These are phyloP conservation scores for Paramacrobiotus metropolitanus DNA, from an alignment of 1,140 invertebrate species.

Conservation along the genomic window DNA sequence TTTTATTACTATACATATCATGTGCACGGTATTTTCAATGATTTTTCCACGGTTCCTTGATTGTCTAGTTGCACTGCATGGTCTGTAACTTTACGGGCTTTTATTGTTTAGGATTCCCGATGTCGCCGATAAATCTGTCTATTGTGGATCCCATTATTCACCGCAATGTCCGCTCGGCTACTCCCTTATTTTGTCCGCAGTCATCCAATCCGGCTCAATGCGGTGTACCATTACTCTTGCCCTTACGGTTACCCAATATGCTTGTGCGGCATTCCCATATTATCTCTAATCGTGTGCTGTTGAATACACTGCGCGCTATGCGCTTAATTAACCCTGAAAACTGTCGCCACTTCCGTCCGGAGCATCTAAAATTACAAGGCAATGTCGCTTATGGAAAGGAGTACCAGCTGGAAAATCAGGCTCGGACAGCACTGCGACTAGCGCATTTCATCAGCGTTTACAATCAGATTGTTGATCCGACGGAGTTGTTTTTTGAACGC, in stretches of 20 bases:
- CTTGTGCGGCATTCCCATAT: too few relatives aligned
- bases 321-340: constrained; percentile 22
- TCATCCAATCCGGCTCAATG: background rate
- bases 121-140: background rate
- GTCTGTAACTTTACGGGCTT: too few relatives aligned
- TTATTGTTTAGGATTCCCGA: background rate
- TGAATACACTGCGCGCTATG: background rate
- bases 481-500: constrained; percentile 20
- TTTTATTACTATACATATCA: too few relatives aligned
- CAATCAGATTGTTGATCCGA: constrained; percentile 39
- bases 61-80: too few relatives aligned
- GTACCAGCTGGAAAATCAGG: constrained; percentile 74
- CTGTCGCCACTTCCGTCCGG: constrained; percentile 29
- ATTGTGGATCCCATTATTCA: background rate
- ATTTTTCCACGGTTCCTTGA: too few relatives aligned
- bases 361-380: constrained; percentile 48
- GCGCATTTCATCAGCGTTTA: constrained; percentile 87
- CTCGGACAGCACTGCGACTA: constrained; percentile 71
- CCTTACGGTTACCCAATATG: background rate
- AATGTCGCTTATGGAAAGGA: constrained; percentile 61
- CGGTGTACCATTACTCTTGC: background rate
- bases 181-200: background rate
- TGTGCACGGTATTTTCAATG: too few relatives aligned
- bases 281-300: background rate
- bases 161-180: background rate